Conservation (phyloP, 2,113 vertebrate genomes). For the Tonatia bakeri region DNA sequence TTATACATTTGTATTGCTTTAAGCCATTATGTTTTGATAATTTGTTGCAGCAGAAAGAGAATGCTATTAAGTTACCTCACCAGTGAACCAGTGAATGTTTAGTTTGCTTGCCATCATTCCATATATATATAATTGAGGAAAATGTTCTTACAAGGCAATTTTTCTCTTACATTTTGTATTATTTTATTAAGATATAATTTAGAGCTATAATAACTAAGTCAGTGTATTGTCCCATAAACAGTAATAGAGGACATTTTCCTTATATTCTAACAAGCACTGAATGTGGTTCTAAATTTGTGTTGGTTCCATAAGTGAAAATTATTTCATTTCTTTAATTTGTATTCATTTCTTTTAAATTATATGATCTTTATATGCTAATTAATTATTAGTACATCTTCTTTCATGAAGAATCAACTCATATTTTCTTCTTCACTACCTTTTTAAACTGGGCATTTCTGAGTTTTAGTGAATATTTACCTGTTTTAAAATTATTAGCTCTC, state of each 20-base stretch:
- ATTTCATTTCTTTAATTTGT: constrained; percentile 18
- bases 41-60: neutral
- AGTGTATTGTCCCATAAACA: neutral
- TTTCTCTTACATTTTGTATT: neutral
- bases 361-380: constrained; percentile 34
- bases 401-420: neutral
- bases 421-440: neutral
- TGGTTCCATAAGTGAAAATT: neutral
- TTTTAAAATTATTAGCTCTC: neutral
- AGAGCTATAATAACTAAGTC: neutral
- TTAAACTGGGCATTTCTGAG: neutral
- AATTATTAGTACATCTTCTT: constrained; percentile 22
- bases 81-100: neutral
- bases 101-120: neutral
- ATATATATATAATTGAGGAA: neutral
- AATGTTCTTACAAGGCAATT: neutral
- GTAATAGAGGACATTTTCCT: neutral
- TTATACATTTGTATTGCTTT: neutral
- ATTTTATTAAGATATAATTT: neutral
- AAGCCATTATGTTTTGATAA: neutral
- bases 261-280: neutral
- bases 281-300: neutral
- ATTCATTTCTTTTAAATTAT: constrained; percentile 14
- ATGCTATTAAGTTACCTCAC: neutral
- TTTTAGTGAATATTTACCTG: constrained; percentile 9